Base-by-base conservation (phyloP, 2,797 vertebrate species). In the Otus scops region DNA sequence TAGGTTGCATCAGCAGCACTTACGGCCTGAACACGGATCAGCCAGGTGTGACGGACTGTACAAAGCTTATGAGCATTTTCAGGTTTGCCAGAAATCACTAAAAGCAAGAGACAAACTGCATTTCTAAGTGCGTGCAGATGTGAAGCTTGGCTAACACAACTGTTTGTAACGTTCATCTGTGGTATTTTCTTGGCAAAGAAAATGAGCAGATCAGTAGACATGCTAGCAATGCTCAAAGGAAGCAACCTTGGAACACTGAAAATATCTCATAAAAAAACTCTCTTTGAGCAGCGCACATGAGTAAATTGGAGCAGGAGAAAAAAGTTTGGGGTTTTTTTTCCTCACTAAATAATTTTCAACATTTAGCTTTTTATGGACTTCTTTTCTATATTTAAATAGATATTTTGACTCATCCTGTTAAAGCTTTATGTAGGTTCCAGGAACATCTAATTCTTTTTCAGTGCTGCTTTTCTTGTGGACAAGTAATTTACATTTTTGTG, bases 51-150 rank as follows among this genome's bases (percentile, higher is more conserved):
- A 71, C 1, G 23, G 79, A 20, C 47, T 54, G 26, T 56, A 24
- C 88, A 77, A 26, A 87, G 36, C 63, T 84, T 8, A 45, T 6
- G 23, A 83, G 38, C 77, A 19, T 93, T 82, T 88, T 73, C 88
- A 84, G 93, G 51, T 94, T 53, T 89, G 95, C 95, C 96, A 94
- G 77, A 79, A 93, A 79, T 81, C 94, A 74, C 97, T 97, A 87
- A 83, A 84, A 96, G 96, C 96, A 97, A 97, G 95, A 97, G 96
- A 81, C 89, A 93, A 88, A 82, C 83, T 88, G 68, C 79, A 89
- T 95, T 92, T 96, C 92, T 98, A 97, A 98, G 97, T 97, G 91
- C 63, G 88, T 98, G 97, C 98, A 99, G 98, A 98, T 98, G 98
- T 97, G 97, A 88, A 77, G 96, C 97, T 97, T 98, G 98, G 97